A percentile compares a stretch with the other conserved stretches of the same genome.
These are phyloP conservation scores for Neolamprologus sp. DNA, from an alignment of 2,113 vertebrate genomes.

Conservation along the genomic window DNA sequence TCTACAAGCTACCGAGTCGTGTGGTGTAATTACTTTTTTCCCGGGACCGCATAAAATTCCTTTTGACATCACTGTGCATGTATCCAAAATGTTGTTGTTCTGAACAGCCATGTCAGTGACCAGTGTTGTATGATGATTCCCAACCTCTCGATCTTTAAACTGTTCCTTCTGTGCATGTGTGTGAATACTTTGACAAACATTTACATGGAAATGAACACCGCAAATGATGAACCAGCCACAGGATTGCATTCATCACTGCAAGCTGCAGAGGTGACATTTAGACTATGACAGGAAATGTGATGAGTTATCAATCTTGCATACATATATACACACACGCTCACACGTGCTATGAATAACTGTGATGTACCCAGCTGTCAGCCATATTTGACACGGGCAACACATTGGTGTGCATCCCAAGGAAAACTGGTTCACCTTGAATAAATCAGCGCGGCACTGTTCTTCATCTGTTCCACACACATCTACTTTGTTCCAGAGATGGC, in stretches of 20 bases:
- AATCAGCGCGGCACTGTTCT: background rate
- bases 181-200: background rate
- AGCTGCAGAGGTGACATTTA: slow-evolving; percentile 54
- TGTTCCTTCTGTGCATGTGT: background rate
- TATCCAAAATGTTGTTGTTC: background rate
- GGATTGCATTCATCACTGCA: slow-evolving; percentile 36
- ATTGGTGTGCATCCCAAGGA: slow-evolving; percentile 1
- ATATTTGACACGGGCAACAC: background rate
- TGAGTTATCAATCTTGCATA: slow-evolving; percentile 47
- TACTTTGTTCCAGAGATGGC: background rate
- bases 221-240: slow-evolving; percentile 33
- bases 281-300: slow-evolving; percentile 42
- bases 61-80: background rate
- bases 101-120: background rate
- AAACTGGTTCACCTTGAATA: slow-evolving; percentile 28
- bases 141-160: background rate
- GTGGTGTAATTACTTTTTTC: background rate
- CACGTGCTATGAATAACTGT: slow-evolving; percentile 9
- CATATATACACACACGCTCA: background rate
- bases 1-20: background rate
- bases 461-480: background rate
- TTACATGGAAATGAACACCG: slow-evolving; percentile 5
- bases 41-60: rapidly evolving
- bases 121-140: background rate
- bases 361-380: slow-evolving; percentile 9